phyloP scores from a whole-genome alignment of 2,113 vertebrate species.

The Panurus biarmicus region DNA sequence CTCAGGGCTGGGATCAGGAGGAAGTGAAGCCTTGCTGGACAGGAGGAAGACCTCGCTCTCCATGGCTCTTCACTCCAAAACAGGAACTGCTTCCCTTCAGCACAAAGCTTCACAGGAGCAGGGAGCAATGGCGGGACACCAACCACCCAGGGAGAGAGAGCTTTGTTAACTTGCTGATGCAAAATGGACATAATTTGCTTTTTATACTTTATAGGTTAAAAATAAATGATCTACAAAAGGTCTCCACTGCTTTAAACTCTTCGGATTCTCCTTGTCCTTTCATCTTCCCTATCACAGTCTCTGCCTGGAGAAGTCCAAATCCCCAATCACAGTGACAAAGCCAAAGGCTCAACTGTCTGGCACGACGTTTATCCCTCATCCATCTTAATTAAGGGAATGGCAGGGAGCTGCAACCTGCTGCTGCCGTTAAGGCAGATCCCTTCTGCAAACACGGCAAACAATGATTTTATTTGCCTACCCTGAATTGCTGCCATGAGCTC shows the following conservation, averaged over 20 bases:
- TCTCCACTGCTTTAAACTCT: neutral
- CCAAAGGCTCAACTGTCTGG: neutral
- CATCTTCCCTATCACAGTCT: neutral
- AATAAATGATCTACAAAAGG: neutral
- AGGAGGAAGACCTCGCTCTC: neutral
- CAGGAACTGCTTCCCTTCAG: neutral
- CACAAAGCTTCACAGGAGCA: rapidly evolving
- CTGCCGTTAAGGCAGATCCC: neutral
- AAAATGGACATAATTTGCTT: rapidly evolving
- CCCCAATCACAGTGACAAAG: neutral
- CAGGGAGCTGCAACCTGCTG: neutral
- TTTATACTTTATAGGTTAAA: neutral
- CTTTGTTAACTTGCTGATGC: rapidly evolving
- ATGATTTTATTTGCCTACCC: neutral
- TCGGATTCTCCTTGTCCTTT: neutral
- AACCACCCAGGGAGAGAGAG: neutral
- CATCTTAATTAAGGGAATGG: neutral
- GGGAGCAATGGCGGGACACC: rapidly evolving
- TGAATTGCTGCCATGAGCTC: neutral
- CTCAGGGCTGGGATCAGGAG: neutral
- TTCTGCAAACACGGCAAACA: neutral
- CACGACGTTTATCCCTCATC: neutral
- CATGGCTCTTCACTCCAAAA: neutral
- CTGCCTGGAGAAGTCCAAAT: neutral
- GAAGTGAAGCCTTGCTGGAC: neutral